A percentile compares a stretch with the other conserved stretches of the same genome.
These are phyloP conservation scores for Allygus modestus DNA, from an alignment of 2,888 invertebrate species.

Conservation along the genomic window DNA sequence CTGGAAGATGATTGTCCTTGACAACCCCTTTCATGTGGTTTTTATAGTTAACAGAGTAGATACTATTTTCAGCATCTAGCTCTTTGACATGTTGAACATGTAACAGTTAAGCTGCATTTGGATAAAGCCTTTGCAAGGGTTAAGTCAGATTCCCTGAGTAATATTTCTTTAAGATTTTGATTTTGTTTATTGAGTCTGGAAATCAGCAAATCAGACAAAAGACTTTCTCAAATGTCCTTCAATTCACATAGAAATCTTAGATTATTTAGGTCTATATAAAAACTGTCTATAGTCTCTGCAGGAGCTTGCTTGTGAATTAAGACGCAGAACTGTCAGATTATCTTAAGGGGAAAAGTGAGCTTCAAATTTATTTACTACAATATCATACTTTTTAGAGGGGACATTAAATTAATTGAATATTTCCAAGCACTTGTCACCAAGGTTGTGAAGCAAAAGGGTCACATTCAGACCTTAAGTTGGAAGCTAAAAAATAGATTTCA, in stretches of 20 bases:
- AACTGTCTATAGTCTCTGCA: slow-evolving; percentile 4
- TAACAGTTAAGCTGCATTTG: slow-evolving; percentile 19
- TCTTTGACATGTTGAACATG: not conserved
- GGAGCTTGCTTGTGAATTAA: not conserved
- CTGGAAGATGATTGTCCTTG: too few relatives aligned
- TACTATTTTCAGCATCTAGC: not conserved
- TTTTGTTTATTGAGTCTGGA: not conserved
- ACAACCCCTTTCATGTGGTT: not conserved
- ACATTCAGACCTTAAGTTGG: not conserved
- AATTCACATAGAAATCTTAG: not conserved
- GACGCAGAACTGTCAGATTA: slow-evolving; percentile 17
- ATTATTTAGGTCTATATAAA: slow-evolving; percentile 21
- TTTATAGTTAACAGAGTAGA: not conserved
- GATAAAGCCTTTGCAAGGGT: slow-evolving; percentile 8
- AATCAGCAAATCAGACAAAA: not conserved
- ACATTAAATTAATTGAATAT: slow-evolving; percentile 29
- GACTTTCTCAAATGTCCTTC: not conserved
- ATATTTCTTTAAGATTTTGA: slow-evolving; percentile 5
- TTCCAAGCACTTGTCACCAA: slow-evolving; percentile 4
- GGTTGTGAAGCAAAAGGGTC: slow-evolving; percentile 4
- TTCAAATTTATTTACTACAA: slow-evolving; percentile 22
- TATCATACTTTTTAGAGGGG: not conserved
- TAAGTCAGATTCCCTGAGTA: not conserved
- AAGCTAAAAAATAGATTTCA: not conserved
- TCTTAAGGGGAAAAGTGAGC: not conserved